Base-by-base conservation (phyloP, 1,140 invertebrate genomes). In the Trigoniulus corallinus region DNA sequence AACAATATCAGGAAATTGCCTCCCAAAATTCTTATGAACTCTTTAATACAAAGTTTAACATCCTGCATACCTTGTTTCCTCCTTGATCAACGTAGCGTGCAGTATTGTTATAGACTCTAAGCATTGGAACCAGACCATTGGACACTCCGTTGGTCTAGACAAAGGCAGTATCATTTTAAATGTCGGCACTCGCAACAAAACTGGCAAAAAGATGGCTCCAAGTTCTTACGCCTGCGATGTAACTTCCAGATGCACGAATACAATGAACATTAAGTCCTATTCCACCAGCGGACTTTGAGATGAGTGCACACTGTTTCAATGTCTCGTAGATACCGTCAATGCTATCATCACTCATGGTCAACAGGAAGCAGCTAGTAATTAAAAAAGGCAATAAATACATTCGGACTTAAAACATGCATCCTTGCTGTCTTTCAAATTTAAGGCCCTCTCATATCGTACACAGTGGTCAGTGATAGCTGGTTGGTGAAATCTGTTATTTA, bases 291-390 rank as follows among this genome's bases (percentile, higher is more conserved):
- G 81, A 88, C 69, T 99, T 98, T 0, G 92, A 96, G 40, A 98
- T 95, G 10, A 95, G 68, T 1, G 94, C 92, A 71, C 92, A 97
- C 62, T 92, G 84, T 56, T 88, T 89, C 21, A 98, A 66, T 1
- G 88, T 94, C 55, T 89, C 82, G 67, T 87, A 98, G 57, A 99
- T 98, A n/a, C 95, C 95, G 61, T 97, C 89, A 62, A 99, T 96
- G 55, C 88, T 95, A 66, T 99, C 96, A 13, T 88, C 84, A 47
- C 75, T 77, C 88, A 98, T 96, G 0, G 92, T 88, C 29, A 98
- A 63, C 2, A 98, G 69, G 59, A 98, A 99, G 67, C 94, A 98
- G 48, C 88, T 81, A 59, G 18, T 70, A n/a, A n/a, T n/a, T n/a
- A n/a, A n/a, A n/a, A 66, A 56, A 53, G 58, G 47, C n/a, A n/a